Percentiles rank a stretch among this genome's conserved stretches.
These are phyloP conservation scores for Drosophila trapezifrons DNA, from an alignment of 1,140 invertebrate species.

Conservation along the genomic window DNA sequence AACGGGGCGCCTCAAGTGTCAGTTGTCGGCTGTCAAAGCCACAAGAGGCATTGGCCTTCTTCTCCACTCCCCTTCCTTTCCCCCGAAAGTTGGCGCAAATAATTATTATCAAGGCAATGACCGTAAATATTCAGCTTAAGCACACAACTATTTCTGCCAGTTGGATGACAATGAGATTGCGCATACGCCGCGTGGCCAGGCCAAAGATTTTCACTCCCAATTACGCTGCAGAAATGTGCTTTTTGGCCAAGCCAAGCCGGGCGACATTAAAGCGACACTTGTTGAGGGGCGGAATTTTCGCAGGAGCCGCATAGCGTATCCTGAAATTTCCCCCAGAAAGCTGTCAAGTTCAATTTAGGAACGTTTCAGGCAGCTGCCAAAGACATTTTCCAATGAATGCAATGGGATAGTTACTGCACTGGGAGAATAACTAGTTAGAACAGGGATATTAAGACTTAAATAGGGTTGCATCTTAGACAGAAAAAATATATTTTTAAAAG, in stretches of 20 bases:
- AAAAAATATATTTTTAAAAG: not conserved
- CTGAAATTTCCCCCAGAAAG: conserved; percentile 1
- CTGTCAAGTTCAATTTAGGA: conserved; percentile 55
- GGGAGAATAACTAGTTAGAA: not conserved
- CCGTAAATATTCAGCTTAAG: conserved; percentile 10
- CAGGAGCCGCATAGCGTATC: not conserved
- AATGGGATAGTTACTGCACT: conserved; percentile 15
- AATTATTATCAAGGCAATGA: conserved; percentile 30
- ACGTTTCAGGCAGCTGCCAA: conserved; percentile 26
- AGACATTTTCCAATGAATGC: conserved; percentile 67
- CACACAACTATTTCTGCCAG: conserved; percentile 13
- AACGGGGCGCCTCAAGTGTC: conserved; percentile 74
- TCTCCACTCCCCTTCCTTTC: not conserved
- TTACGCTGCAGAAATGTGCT: conserved; percentile 51
- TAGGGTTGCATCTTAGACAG: not conserved
- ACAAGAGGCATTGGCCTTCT: conserved; percentile 31
- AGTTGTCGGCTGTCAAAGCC: conserved; percentile 74
- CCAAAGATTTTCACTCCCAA: conserved; percentile 50
- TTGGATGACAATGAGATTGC: conserved; percentile 47
- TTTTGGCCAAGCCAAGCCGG: conserved; percentile 1
- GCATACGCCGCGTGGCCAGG: conserved; percentile 55
- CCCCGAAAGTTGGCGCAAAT: conserved; percentile 17
- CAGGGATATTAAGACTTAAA: too few species aligned
- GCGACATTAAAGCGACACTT: conserved; percentile 32
- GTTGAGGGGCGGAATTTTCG: conserved; percentile 35